Base-by-base conservation (phyloP, 2,888 invertebrate species). In the Ichneumoninae sp. region DNA sequence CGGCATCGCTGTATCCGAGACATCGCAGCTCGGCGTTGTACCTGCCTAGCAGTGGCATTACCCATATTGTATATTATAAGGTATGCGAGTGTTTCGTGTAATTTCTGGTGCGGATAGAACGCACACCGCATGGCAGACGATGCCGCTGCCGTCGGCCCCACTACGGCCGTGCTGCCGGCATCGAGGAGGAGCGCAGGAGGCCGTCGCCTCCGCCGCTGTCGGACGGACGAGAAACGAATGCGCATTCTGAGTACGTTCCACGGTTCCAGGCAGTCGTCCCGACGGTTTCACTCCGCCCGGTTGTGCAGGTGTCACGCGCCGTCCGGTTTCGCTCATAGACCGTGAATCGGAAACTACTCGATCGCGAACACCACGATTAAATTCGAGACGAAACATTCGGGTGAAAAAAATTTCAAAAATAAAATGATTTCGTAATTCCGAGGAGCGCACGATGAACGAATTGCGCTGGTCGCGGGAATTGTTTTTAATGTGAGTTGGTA, bases 211-310 rank as follows among this genome's bases (percentile, higher is more conserved):
- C 81, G 77, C 84, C 88, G 87, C 70, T 85, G 87, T 89, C 88
- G 69, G 54, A 36, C 44, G 69, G 26, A 47, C 86, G 88, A 87
- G 88, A 88, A 85, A 89, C 89, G 89, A 89, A 88, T 88, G 91
- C 90, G 90, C 91, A 90, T 90, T 90, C 89, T 87, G 88, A 88
- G 87, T 88, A 85, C 85, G 70, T 85, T 71, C 68, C 84, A 68
- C 65, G 26, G 78, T 74, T 78, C 77, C 52, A 33, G 86, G 89
- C 90, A 92, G 92, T 91, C 90, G 89, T 89, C 87, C 89, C 89
- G 88, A 89, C 87, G 90, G 87, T 88, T 87, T 87, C 89, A 88
- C 87, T 86, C 88, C 88, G 89, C 84, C 75, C 83, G 86, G 88
- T 90, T 78, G 87, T 76, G 63, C 44, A 89, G 66, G 87, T 86